A percentile compares a stretch with the other conserved stretches of the same genome.
Conservation (phyloP, 2,888 invertebrate genomes). For the Melieria picta region DNA sequence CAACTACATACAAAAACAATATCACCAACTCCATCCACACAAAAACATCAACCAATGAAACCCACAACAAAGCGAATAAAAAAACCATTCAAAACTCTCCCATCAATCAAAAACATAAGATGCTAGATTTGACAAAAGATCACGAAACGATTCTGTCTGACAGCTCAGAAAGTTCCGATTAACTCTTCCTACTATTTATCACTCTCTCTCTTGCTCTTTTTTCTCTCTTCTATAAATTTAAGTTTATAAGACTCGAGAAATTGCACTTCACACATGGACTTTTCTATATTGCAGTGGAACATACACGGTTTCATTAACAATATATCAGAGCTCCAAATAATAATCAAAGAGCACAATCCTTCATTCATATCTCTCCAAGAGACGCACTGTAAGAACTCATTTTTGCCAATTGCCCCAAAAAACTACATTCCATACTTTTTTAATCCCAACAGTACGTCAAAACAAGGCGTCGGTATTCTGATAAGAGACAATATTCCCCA, state of each 20-base stretch:
- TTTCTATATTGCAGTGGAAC: slow-evolving; percentile 26
- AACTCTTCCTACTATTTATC: neutral
- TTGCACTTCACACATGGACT: neutral
- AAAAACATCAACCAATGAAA: no score
- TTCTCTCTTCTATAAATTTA: no score
- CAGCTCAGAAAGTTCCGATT: neutral
- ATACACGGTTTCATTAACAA: slow-evolving; percentile 28
- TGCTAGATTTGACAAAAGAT: slow-evolving; percentile 17
- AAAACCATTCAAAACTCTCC: no score
- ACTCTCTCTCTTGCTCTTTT: neutral
- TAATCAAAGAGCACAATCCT: slow-evolving; percentile 22
- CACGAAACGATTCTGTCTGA: neutral
- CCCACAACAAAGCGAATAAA: no score
- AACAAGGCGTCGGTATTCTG: slow-evolving; percentile 26
- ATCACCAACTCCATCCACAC: no score
- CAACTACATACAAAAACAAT: neutral
- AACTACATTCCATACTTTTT: slow-evolving; percentile 18
- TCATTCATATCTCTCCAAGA: slow-evolving; percentile 21
- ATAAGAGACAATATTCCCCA: slow-evolving; percentile 25
- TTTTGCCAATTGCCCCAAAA: slow-evolving; percentile 17
- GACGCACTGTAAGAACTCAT: slow-evolving; percentile 19
- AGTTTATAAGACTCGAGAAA: neutral
- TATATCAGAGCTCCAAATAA: slow-evolving; percentile 15
- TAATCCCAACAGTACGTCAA: slow-evolving; percentile 14
- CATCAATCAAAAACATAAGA: neutral